phyloP scores from a whole-genome alignment of 1,140 invertebrate genomes.

The Lepidurus apus region DNA sequence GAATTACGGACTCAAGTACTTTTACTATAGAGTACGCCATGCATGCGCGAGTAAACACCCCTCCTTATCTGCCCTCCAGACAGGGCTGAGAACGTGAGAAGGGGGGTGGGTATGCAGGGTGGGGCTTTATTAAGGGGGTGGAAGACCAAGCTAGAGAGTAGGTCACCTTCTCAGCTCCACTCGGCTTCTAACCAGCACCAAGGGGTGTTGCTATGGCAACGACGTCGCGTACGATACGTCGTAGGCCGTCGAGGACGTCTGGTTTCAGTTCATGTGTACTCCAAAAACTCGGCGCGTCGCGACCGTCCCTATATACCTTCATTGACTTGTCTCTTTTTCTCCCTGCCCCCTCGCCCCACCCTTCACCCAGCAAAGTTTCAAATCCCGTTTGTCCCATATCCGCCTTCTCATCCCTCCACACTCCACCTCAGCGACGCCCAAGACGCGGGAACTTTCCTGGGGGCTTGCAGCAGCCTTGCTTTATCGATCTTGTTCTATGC shows the following conservation, averaged over 20 bases:
- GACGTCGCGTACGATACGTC: not conserved
- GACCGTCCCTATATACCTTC: not conserved
- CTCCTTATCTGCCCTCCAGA: conserved; percentile 4
- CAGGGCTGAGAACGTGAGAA: conserved; percentile 12
- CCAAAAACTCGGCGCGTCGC: not conserved
- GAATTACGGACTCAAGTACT: not conserved
- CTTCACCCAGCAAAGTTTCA: not conserved
- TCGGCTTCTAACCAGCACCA: not conserved
- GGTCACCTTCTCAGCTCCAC: not conserved
- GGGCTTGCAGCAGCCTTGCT: conserved; percentile 4
- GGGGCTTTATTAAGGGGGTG: not conserved
- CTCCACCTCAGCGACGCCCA: not conserved
- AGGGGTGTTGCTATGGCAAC: not conserved
- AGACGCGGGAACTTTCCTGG: not conserved
- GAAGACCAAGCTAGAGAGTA: not conserved
- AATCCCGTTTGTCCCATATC: not conserved
- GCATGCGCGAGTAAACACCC: conserved; percentile 7
- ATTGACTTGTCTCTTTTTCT: not conserved
- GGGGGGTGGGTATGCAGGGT: not conserved
- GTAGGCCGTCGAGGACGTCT: conserved; percentile 7
- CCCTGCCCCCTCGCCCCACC: not conserved
- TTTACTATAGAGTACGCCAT: not conserved
- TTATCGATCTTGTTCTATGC: not conserved
- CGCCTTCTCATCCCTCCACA: not conserved
- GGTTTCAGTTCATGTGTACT: not conserved